phyloP scores from a whole-genome alignment of 2,888 invertebrate genomes.

The Ligdia adustata region DNA sequence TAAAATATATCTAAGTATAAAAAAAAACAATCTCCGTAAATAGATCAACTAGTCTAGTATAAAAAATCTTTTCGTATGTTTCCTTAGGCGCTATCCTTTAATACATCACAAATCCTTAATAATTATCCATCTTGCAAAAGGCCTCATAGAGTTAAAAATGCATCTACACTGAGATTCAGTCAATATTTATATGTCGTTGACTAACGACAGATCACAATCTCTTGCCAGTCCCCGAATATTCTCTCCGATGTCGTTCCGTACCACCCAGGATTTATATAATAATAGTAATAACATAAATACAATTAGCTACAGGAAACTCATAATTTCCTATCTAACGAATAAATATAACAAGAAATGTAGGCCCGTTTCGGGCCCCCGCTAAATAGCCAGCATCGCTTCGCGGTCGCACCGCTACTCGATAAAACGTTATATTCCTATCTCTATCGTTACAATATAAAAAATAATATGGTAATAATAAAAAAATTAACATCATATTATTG shows the following conservation, averaged over 20 bases:
- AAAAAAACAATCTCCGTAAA: slow-evolving; percentile 85
- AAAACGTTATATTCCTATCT: slow-evolving; percentile 71
- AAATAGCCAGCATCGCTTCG: slow-evolving; percentile 78
- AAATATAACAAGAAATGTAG: slow-evolving; percentile 80
- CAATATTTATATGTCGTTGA: slow-evolving; percentile 84
- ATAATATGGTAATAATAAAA: slow-evolving; percentile 84
- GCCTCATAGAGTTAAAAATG: slow-evolving; percentile 84
- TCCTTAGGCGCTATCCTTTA: slow-evolving; percentile 85
- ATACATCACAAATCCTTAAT: slow-evolving; percentile 84
- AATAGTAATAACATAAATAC: slow-evolving; percentile 74
- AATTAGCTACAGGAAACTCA: slow-evolving; percentile 83
- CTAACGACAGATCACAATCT: slow-evolving; percentile 84
- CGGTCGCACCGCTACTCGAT: slow-evolving; percentile 81
- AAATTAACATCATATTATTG: slow-evolving; percentile 84
- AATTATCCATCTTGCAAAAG: slow-evolving; percentile 83
- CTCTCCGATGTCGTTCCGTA: slow-evolving; percentile 76
- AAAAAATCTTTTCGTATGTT: slow-evolving; percentile 84
- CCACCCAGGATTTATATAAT: slow-evolving; percentile 68
- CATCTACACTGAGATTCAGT: slow-evolving; percentile 85
- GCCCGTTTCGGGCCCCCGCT: slow-evolving; percentile 65
- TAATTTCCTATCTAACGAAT: slow-evolving; percentile 82
- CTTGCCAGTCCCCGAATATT: slow-evolving; percentile 79
- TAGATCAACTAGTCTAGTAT: slow-evolving; percentile 84
- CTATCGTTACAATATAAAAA: slow-evolving; percentile 82
- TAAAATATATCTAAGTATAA: slow-evolving; percentile 84